Base-by-base conservation (phyloP, 2,113 vertebrate species). In the Toxotes chatareus region DNA sequence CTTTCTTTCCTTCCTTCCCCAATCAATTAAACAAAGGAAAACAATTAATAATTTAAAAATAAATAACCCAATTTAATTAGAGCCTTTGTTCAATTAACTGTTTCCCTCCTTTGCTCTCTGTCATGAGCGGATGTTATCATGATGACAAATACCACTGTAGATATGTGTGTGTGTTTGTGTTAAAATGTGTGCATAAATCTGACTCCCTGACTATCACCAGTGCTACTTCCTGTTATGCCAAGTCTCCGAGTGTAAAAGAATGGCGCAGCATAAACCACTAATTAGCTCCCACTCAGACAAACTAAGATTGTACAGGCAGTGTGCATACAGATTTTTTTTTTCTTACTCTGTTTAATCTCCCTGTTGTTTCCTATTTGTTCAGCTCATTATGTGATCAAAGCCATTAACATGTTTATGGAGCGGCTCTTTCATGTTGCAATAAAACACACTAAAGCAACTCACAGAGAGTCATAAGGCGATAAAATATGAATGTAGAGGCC, bases 341-440 rank as follows among this genome's bases (percentile, higher is more conserved):
- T 82, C 64, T 56, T 66, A 71, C 64, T 82, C 74, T 83, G 76
- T 90, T 88, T 92, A 86, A 93, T 93, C 88, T 89, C 62, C 47
- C 74, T 79, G 88, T 89, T 92, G 91, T 87, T 90, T 92, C 86
- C 81, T 93, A 93, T 92, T 94, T 92, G 91, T 91, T 91, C 88
- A 55, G 76, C 89, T 92, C 90, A 92, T 93, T 92, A 92, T 82
- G 86, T 90, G 91, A 94, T 92, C 91, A 94, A 94, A 92, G 92
- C 85, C 87, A 89, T 92, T 91, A 89, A 85, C 84, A 69, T 93
- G 91, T 93, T 94, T 91, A 93, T 83, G 91, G 73, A 90, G 86
- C 71, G 6, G 27, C 72, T 72, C 88, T 93, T 91, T 92, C 85
- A 91, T 91, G 85, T 87, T 87, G 89, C 83, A 91, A 87, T 92